Evolutionary conservation across 2,888 invertebrate genomes (phyloP).

Genomic region (Eupelmus urozonus): DNA sequence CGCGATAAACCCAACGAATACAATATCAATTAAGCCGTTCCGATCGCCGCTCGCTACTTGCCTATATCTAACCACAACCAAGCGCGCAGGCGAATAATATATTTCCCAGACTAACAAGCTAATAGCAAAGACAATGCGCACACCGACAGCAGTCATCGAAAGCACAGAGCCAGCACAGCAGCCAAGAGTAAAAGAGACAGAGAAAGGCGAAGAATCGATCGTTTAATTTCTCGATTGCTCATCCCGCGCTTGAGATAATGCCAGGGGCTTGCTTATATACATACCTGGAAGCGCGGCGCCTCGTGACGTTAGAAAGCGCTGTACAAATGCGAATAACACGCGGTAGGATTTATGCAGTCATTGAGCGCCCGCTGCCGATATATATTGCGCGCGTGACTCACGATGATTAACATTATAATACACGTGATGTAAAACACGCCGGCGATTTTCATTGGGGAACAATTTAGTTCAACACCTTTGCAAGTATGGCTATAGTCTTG

Average conservation of each 20-base stretch:
- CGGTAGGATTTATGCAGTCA: slow-evolving; percentile 35
- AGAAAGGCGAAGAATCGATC: background rate
- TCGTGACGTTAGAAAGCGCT: background rate
- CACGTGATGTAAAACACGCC: background rate
- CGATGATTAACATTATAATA: slow-evolving; percentile 5
- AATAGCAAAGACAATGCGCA: slow-evolving; percentile 48
- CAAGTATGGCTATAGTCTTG: no score
- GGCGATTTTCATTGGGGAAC: background rate
- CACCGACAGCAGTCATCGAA: slow-evolving; percentile 32
- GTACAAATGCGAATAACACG: slow-evolving; percentile 17
- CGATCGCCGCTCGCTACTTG: slow-evolving; percentile 7
- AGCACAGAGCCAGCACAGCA: background rate
- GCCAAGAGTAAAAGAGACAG: background rate
- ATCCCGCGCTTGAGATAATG: slow-evolving; percentile 18
- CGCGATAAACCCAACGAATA: slow-evolving; percentile 22
- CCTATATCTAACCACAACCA: background rate
- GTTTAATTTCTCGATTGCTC: slow-evolving; percentile 38
- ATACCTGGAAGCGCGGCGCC: slow-evolving; percentile 36
- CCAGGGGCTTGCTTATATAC: no score
- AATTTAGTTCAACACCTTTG: slow-evolving; percentile 4
- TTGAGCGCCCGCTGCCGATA: slow-evolving; percentile 9
- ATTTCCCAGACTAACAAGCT: slow-evolving; percentile 52
- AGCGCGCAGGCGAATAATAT: slow-evolving; percentile 22
- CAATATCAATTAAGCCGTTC: slow-evolving; percentile 48
- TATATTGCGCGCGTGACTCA: slow-evolving; percentile 9